Evolutionary conservation across 23 tunicate genomes (phyloP).

Genomic region (Ascidia mentula): DNA sequence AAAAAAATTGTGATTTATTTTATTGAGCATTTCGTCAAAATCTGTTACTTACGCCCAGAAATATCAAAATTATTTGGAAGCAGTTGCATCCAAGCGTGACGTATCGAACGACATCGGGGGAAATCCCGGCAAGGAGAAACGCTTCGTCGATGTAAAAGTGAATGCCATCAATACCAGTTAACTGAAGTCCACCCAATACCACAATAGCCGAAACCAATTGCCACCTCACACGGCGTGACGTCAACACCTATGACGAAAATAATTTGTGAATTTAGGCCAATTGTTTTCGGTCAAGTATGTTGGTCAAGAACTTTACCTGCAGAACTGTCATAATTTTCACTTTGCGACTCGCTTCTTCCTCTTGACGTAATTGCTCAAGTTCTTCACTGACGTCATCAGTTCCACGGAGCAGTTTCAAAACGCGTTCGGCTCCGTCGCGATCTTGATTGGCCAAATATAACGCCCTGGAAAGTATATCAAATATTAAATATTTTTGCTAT

Average conservation of each 20-base stretch:
- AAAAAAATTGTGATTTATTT: not conserved
- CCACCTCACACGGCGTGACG: slow-evolving; percentile 37
- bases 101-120: slow-evolving; percentile 19
- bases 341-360: not conserved
- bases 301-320: not conserved
- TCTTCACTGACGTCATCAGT: slow-evolving; percentile 33
- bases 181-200: slow-evolving; percentile 26
- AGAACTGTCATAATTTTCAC: slow-evolving; percentile 16
- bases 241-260: not conserved
- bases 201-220: slow-evolving; percentile 35
- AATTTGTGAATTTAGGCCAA: not conserved
- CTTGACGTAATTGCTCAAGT: slow-evolving; percentile 14
- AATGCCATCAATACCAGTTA: slow-evolving; percentile 55
- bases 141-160: slow-evolving; percentile 41
- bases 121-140: slow-evolving; percentile 38
- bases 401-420: slow-evolving; percentile 38
- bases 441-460: slow-evolving; percentile 19
- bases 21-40: not conserved
- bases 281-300: not conserved
- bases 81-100: slow-evolving; percentile 23
- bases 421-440: slow-evolving; percentile 4
- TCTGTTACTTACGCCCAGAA: slow-evolving; percentile 18
- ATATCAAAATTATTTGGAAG: slow-evolving; percentile 20
- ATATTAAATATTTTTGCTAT: not conserved
- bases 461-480: slow-evolving; percentile 15